phyloP scores from a whole-genome alignment of 2,797 vertebrate genomes.

The Gephyroberyx darwinii region DNA sequence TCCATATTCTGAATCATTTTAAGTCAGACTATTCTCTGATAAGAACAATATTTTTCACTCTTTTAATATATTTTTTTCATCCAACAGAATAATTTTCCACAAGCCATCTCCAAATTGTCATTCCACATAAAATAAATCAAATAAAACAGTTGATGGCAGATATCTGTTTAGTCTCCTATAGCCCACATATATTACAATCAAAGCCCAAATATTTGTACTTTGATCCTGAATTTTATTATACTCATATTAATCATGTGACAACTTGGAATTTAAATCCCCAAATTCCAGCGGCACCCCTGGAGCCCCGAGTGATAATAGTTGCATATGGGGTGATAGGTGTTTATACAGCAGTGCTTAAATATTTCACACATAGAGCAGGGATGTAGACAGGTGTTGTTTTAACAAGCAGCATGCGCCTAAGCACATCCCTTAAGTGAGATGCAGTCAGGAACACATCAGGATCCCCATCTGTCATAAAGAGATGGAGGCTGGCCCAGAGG shows the following conservation, averaged over 20 bases:
- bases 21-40: slow-evolving; percentile 7
- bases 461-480: slow-evolving; percentile 66
- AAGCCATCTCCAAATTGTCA: neutral
- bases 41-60: neutral
- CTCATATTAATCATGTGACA: slow-evolving; percentile 22
- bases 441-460: slow-evolving; percentile 65
- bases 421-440: slow-evolving; percentile 61
- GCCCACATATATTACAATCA: slow-evolving; percentile 9
- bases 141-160: neutral
- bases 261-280: slow-evolving; percentile 14
- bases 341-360: slow-evolving; percentile 45
- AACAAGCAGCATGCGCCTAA: slow-evolving; percentile 56
- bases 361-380: slow-evolving; percentile 40
- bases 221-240: neutral
- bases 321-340: slow-evolving; percentile 27
- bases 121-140: neutral
- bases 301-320: neutral
- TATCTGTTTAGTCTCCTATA: neutral
- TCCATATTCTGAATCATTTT: neutral
- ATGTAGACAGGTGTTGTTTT: slow-evolving; percentile 66
- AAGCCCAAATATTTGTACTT: neutral
- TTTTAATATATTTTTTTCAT: neutral
- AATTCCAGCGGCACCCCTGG: neutral
- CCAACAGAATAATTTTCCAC: too few species aligned
- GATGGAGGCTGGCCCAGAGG: slow-evolving; percentile 53